These are phyloP conservation scores for Hydrolagus colliei DNA, from an alignment of 2,797 vertebrate species.

Conservation along the genomic window DNA sequence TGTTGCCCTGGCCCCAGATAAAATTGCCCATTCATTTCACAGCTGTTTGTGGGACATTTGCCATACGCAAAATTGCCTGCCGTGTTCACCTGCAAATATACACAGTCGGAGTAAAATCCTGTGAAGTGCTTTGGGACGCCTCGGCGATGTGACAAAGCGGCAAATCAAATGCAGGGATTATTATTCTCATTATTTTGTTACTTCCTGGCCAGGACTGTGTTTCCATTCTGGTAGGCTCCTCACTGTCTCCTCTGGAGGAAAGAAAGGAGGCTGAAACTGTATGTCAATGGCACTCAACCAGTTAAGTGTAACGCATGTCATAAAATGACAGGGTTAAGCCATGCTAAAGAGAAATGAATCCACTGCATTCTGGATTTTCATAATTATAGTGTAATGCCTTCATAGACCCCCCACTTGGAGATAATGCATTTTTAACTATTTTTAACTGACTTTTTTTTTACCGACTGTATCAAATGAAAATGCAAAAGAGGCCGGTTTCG, in stretches of 20 bases:
- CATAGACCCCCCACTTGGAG: constrained; percentile 82
- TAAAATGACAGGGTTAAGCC: constrained; percentile 28
- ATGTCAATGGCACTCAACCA: neutral
- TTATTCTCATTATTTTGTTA: too few species aligned
- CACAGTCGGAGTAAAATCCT: too few species aligned
- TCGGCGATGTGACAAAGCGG: too few species aligned
- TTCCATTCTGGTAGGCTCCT: neutral
- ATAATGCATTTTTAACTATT: constrained; percentile 77
- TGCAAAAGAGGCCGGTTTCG: neutral
- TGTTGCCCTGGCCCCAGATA: too few species aligned
- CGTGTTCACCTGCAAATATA: too few species aligned
- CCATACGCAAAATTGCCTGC: too few species aligned
- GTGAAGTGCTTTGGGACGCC: too few species aligned
- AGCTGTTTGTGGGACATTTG: too few species aligned
- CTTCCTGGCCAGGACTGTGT: neutral
- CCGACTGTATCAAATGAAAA: constrained; percentile 65
- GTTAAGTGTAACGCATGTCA: neutral
- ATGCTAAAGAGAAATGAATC: constrained; percentile 22
- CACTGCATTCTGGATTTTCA: constrained; percentile 70
- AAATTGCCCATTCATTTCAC: too few species aligned
- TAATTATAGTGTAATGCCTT: constrained; percentile 91
- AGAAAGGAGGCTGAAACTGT: neutral
- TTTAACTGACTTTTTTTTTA: constrained; percentile 72
- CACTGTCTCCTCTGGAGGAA: neutral
- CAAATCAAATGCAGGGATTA: too few species aligned